Conservation (phyloP, 2,888 invertebrate species). For the Machimus rusticus region DNA sequence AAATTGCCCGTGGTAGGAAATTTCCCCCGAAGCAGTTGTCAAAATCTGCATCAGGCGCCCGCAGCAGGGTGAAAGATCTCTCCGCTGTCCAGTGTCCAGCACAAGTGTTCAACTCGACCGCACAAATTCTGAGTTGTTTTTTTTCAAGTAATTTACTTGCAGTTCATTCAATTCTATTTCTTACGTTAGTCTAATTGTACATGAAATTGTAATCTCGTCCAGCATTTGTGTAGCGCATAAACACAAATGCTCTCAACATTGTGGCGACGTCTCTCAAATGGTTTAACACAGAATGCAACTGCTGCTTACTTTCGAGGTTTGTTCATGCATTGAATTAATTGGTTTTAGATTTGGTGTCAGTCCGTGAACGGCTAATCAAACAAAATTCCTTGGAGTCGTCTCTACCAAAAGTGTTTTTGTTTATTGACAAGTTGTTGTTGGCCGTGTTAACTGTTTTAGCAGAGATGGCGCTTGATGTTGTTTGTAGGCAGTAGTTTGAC, state of each 20-base stretch:
- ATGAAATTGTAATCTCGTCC: not conserved
- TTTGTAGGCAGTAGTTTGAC: not conserved
- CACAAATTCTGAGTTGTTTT: conserved; percentile 5
- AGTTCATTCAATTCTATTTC: not conserved
- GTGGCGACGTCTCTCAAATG: conserved; percentile 68
- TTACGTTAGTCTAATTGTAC: not conserved
- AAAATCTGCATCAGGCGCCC: not conserved
- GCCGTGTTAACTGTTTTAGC: not conserved
- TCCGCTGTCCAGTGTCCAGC: not conserved
- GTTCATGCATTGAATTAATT: conserved; percentile 43
- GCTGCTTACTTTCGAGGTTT: conserved; percentile 73
- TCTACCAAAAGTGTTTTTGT: not conserved
- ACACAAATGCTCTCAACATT: conserved; percentile 66
- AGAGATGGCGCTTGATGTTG: conserved; percentile 15
- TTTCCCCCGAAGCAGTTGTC: not conserved
- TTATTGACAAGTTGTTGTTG: not conserved
- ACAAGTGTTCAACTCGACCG: not conserved
- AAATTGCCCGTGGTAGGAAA: not conserved
- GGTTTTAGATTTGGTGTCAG: not conserved
- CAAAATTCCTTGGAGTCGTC: not conserved
- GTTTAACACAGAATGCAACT: conserved; percentile 69
- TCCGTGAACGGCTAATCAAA: not conserved
- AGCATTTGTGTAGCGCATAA: conserved; percentile 2
- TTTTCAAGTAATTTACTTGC: not conserved
- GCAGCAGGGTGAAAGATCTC: not conserved